Base-by-base conservation (phyloP, 1,140 invertebrate species). In the Chironomus striatipennis region DNA sequence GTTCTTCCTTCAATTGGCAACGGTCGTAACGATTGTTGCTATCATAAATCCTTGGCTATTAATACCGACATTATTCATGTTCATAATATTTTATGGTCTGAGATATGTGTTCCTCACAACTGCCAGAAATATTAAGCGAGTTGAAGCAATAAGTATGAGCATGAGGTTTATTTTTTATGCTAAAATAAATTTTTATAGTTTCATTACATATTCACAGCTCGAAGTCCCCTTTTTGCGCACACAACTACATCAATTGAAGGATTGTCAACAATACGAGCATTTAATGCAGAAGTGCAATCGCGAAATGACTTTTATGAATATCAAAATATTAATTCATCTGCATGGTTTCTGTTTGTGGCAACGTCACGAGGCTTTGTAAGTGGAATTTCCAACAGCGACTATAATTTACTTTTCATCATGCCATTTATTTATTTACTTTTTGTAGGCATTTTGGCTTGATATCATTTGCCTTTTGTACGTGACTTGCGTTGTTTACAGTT, bases 211-310 rank as follows among this genome's bases (percentile, higher is more conserved):
- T 73, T 10, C 73, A 74, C 80, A 90, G 89, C 88, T 74, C 84
- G 88, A 74, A 89, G 88, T 84, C 93, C 93, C 0, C 87, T 95
- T 18, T 93, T 92, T 83, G 89, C 90, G 20, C 93, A 96, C 79
- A 84, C 93, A 0, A 91, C 88, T 79, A 88, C 93, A 24, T 91
- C 91, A 0, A 83, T 95, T 75, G 85, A 89, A 73, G 94, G 94
- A 1, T 80, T 97, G 8, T 87, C 89, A 57, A 95, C 93, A 0
- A 93, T 97, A 75, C 84, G 94, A 70, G 89, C 93, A 0, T 88
- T 88, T 75, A 84, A 83, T 43, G 90, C 88, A 1, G 86, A 93
- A 79, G 83, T 86, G 70, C 87, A 90, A 75, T 86, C 96, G 74
- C 87, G 88, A 72, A 83, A 88, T 64, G 88, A 91, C 77, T 93